Evolutionary conservation across 2,888 invertebrate genomes (phyloP), one percentile per base, ranked within the genome.

Genomic region (Isotomurus palustris): DNA sequence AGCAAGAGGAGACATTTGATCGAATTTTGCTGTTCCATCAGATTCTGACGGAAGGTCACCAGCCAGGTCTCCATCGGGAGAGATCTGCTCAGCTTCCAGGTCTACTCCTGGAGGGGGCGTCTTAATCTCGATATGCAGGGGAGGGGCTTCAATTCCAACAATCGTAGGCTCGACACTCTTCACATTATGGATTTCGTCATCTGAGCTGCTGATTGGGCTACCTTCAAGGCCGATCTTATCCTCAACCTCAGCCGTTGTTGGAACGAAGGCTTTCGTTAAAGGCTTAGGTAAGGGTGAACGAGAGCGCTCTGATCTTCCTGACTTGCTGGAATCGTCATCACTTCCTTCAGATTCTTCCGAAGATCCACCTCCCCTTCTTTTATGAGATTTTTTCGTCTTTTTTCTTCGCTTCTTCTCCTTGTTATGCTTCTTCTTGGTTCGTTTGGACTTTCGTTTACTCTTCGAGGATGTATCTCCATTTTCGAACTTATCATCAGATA

Each of bases 241-340:
- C 22, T 22, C 24, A 12, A 12, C 17, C 25, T 53, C 55, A 38
- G 58, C 55, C 8, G 62, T 62, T 8, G 62, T 59, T 47, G 62
- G 62, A 27, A 62, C 62, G 10, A 60, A 43, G 14, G 60, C 56
- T 52, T 3, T 47, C 40, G 8, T 36, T 36, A 24, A 25, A 27
- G 36, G 54, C 59, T 21, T 58, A 53, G 36, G 43, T 53, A 35
- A 48, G 48, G 1, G 58, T 29, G 27, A n/a, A n/a, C n/a, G n/a
- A n/a, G n/a, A n/a, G n/a, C n/a, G n/a, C n/a, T n/a, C n/a, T n/a
- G n/a, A n/a, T n/a, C n/a, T n/a, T n/a, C n/a, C n/a, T n/a, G n/a
- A n/a, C n/a, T n/a, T n/a, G n/a, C n/a, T n/a, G n/a, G n/a, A n/a
- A n/a, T n/a, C n/a, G n/a, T n/a, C n/a, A n/a, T n/a, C n/a, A n/a